These are phyloP conservation scores for Pontoporia blainvillei DNA, from an alignment of 2,113 vertebrate species.

Conservation along the genomic window DNA sequence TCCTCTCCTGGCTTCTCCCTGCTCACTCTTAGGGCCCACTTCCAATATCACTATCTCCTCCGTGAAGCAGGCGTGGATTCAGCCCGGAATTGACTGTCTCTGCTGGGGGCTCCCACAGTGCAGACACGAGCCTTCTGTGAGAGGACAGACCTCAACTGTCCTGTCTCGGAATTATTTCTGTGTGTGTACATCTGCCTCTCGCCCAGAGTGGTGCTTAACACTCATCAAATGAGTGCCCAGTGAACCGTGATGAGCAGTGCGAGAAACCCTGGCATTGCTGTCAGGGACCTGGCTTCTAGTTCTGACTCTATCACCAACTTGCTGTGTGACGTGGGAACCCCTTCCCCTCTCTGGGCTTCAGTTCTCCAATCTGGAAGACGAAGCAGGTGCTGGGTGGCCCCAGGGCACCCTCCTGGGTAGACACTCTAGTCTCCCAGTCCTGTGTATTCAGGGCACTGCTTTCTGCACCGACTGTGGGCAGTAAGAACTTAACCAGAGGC, in stretches of 20 bases:
- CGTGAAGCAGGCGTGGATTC: not conserved
- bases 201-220: not conserved
- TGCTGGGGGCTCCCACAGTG: not conserved
- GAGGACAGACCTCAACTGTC: not conserved
- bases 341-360: not conserved
- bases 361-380: not conserved
- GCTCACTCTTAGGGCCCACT: not conserved
- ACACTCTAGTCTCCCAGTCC: too few species aligned
- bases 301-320: not conserved
- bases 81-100: not conserved
- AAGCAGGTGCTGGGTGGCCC: not conserved
- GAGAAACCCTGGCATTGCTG: not conserved
- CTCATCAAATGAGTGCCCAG: not conserved
- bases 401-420: not conserved
- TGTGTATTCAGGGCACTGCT: not conserved
- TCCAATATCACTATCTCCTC: not conserved
- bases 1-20: not conserved
- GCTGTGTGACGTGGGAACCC: not conserved
- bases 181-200: not conserved
- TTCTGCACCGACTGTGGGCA: not conserved
- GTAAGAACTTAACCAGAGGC: not conserved
- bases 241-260: not conserved
- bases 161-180: not conserved
- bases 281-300: not conserved
- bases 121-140: fast-evolving